These are phyloP conservation scores for Epicauta chinensis DNA, from an alignment of 1,140 invertebrate species.

Conservation along the genomic window DNA sequence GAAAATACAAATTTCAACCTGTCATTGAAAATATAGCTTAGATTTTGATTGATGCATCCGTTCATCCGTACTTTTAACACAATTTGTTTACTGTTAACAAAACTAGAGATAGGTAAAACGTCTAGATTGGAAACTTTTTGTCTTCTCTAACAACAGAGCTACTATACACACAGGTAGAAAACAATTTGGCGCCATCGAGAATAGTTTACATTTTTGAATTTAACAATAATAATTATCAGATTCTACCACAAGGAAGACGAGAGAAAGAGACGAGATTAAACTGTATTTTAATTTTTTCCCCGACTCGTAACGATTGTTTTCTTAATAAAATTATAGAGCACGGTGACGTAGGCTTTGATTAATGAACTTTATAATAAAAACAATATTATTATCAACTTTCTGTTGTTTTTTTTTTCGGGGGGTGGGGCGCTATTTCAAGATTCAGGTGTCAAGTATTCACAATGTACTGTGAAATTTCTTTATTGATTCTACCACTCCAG, in stretches of 20 bases:
- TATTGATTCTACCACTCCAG: too few species aligned
- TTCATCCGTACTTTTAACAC: conserved; percentile 10
- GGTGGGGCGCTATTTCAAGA: too few species aligned
- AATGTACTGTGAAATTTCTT: conserved; percentile 11
- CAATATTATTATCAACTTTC: too few species aligned
- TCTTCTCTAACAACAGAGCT: neutral
- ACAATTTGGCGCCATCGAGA: conserved; percentile 22
- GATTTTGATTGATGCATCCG: conserved; percentile 26
- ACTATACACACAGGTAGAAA: conserved; percentile 18
- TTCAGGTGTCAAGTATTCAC: conserved; percentile 11
- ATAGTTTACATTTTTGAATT: conserved; percentile 26
- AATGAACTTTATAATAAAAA: conserved; percentile 26
- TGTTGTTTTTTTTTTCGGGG: too few species aligned
- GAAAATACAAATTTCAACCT: conserved; percentile 25
- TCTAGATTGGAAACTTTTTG: neutral
- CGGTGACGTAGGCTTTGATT: conserved; percentile 27
- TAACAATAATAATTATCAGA: neutral
- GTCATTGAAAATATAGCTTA: conserved; percentile 29
- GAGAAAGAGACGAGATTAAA: conserved; percentile 22
- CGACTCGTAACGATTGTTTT: conserved; percentile 16
- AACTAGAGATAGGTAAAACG: neutral
- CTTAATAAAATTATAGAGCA: conserved; percentile 26
- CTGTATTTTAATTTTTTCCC: conserved; percentile 24
- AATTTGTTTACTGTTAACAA: conserved; percentile 14
- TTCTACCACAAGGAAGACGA: conserved; percentile 19